These are phyloP conservation scores for Spongia lamella DNA, from an alignment of 37 sponge, comb jelly and placozoan species.

Conservation along the genomic window DNA sequence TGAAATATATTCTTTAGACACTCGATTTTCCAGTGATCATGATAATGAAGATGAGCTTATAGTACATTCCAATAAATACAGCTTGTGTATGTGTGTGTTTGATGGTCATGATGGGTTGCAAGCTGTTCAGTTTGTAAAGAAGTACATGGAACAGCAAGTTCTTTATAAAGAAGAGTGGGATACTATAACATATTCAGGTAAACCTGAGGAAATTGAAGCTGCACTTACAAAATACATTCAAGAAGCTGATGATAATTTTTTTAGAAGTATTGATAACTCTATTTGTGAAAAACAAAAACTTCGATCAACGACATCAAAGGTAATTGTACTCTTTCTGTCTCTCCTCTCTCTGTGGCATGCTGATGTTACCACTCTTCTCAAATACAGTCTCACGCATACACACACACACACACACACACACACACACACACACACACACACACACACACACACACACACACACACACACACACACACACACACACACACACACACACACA, in stretches of 20 bases:
- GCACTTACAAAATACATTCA: constrained; percentile 46
- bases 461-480: constrained; percentile 13
- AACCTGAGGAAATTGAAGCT: background rate
- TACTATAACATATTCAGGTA: background rate
- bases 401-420: background rate
- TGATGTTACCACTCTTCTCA: too few species aligned
- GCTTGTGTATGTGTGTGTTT: constrained; percentile 49
- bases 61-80: too few species aligned
- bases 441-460: constrained; percentile 10
- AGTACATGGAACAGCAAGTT: constrained; percentile 12
- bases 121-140: constrained; percentile 61
- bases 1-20: constrained; percentile 39
- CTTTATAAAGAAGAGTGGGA: background rate
- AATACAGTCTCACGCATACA: too few species aligned
- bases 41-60: constrained; percentile 63
- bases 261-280: constrained; percentile 13
- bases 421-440: background rate
- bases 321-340: too few species aligned
- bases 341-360: too few species aligned
- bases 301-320: constrained; percentile 32
- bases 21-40: constrained; percentile 32
- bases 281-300: constrained; percentile 47
- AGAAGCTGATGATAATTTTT: constrained; percentile 62
- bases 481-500: background rate
- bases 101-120: constrained; percentile 92